phyloP scores from a whole-genome alignment of 2,113 vertebrate genomes.

The Plotosus lineatus region DNA sequence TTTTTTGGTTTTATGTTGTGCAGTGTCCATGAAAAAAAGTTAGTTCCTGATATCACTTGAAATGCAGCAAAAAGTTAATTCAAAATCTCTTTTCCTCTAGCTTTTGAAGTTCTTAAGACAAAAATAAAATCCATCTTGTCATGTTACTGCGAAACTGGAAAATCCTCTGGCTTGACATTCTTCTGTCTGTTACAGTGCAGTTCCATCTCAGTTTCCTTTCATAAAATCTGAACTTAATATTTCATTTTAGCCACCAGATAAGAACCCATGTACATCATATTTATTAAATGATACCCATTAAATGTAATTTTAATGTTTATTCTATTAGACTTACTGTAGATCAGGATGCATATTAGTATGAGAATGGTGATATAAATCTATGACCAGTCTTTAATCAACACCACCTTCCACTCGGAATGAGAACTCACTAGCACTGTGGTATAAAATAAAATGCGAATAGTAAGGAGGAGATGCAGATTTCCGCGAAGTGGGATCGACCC shows the following conservation, averaged over 20 bases:
- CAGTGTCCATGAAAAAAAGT: not conserved
- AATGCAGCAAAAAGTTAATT: not conserved
- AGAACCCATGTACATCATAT: no score
- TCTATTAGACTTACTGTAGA: no score
- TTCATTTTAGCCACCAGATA: not conserved
- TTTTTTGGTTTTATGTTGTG: not conserved
- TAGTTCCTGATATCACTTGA: not conserved
- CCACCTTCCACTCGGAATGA: no score
- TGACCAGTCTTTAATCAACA: no score
- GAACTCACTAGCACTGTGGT: no score
- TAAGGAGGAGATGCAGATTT: no score
- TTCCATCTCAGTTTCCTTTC: not conserved
- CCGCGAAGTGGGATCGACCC: no score
- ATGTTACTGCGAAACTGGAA: not conserved
- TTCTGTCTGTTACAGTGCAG: not conserved
- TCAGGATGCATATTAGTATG: not conserved
- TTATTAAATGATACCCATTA: no score
- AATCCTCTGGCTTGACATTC: not conserved
- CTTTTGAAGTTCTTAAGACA: not conserved
- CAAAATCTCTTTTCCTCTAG: not conserved
- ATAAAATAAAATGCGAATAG: no score
- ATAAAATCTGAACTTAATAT: not conserved
- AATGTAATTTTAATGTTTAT: no score
- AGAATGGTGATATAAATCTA: not conserved
- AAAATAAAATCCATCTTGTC: not conserved